phyloP scores from a whole-genome alignment of 1,140 invertebrate species.

The Scaptomyza graminum region DNA sequence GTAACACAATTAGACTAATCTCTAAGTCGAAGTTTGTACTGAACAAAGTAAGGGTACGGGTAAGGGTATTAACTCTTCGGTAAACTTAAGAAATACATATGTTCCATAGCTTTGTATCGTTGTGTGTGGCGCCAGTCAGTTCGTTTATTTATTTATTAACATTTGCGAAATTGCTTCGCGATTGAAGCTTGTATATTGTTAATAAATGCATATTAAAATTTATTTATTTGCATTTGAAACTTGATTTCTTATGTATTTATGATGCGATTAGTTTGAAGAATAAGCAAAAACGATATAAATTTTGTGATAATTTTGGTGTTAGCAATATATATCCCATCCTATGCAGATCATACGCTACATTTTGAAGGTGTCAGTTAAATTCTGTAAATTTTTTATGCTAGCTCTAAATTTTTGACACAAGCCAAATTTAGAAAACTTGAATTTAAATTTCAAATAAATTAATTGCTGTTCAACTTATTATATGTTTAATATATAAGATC shows the following conservation, averaged over 20 bases:
- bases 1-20: not conserved
- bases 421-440: too few species aligned
- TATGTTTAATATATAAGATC: too few species aligned
- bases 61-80: constrained; percentile 6
- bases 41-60: too few species aligned
- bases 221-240: constrained; percentile 43
- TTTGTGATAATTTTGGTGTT: not conserved
- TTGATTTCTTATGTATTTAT: constrained; percentile 30
- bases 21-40: too few species aligned
- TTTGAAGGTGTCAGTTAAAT: not conserved
- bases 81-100: not conserved
- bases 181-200: constrained; percentile 34
- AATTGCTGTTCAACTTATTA: too few species aligned
- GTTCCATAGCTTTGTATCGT: not conserved
- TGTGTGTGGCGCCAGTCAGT: constrained; percentile 51
- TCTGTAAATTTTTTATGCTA: not conserved
- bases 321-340: not conserved
- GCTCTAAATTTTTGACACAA: too few species aligned
- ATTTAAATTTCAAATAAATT: too few species aligned
- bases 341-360: too few species aligned
- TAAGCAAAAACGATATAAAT: constrained; percentile 2
- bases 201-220: constrained; percentile 48
- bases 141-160: constrained; percentile 55
- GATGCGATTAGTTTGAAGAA: constrained; percentile 23
- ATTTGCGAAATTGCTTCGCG: constrained; percentile 49